Percentiles rank a stretch among this genome's conserved stretches.
Evolutionary conservation across 2,113 vertebrate genomes (phyloP).

Genomic region (Epinephelus fuscoguttatus): DNA sequence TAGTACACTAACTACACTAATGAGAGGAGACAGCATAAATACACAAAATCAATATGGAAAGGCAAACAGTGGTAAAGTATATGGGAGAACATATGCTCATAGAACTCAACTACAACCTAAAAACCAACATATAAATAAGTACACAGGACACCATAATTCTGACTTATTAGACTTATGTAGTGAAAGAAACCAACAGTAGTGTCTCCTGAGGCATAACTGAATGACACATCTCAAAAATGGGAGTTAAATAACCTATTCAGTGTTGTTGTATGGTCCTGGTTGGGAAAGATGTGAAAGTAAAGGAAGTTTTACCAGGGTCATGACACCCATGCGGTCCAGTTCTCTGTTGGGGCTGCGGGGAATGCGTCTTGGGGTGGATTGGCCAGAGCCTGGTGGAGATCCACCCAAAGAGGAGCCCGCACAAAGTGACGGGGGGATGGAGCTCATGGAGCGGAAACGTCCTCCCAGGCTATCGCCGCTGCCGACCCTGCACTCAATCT

Average conservation of each 20-base stretch:
- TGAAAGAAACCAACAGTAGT: not conserved
- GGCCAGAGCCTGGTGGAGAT: conserved; percentile 93
- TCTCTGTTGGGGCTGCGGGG: conserved; percentile 93
- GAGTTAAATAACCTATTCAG: not conserved
- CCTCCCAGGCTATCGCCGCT: conserved; percentile 89
- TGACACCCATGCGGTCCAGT: conserved; percentile 93
- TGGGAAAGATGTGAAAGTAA: not conserved
- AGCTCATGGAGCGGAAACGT: conserved; percentile 90
- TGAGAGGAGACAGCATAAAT: conserved; percentile 1
- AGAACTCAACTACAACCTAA: not conserved
- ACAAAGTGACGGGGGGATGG: conserved; percentile 85
- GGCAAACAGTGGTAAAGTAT: not conserved
- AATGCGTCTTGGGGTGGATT: conserved; percentile 90
- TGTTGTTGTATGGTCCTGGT: not conserved
- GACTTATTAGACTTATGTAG: not conserved
- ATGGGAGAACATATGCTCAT: not conserved
- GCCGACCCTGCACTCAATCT: conserved; percentile 94
- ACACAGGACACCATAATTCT: not conserved
- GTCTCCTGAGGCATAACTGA: not conserved
- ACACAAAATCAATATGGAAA: not conserved
- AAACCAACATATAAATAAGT: not conserved
- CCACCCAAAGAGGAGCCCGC: conserved; percentile 84
- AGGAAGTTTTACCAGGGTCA: conserved; percentile 91
- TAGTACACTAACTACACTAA: conserved; percentile 10
- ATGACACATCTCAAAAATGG: not conserved